Percentiles rank a stretch among this genome's conserved stretches.
Conservation (phyloP, 35 echinoderm and acorn worm genomes). For the Diadema setosum region DNA sequence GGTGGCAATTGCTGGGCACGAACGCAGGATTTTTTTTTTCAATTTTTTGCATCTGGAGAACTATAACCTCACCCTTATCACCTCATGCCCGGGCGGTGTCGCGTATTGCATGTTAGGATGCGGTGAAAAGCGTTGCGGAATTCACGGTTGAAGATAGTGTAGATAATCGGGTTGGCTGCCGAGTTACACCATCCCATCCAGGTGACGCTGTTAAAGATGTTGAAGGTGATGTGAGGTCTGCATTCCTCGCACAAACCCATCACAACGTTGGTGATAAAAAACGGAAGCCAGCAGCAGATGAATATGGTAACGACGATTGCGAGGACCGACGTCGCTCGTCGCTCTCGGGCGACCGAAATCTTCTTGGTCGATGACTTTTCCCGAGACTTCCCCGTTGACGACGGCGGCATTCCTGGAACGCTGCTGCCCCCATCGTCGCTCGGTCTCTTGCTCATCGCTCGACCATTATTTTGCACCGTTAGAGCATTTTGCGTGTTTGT, state of each 20-base stretch:
- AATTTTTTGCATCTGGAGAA: no score
- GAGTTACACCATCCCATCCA: slow-evolving; percentile 97
- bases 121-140: slow-evolving; percentile 80
- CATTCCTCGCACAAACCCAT: slow-evolving; percentile 57
- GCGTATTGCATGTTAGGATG: neutral
- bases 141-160: slow-evolving; percentile 96
- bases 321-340: slow-evolving; percentile 78
- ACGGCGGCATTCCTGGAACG: neutral
- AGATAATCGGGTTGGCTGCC: slow-evolving; percentile 85
- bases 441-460: neutral
- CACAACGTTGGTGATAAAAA: slow-evolving; percentile 94
- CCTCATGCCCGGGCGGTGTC: neutral
- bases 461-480: neutral
- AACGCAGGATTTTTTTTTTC: no score
- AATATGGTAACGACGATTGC: slow-evolving; percentile 89
- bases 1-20: no score
- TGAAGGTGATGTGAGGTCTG: slow-evolving; percentile 47
- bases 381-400: neutral
- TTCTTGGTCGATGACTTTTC: slow-evolving; percentile 41
- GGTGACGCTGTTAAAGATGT: slow-evolving; percentile 66
- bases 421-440: slow-evolving; percentile 15
- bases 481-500: slow-evolving; percentile 13
- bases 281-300: slow-evolving; percentile 94
- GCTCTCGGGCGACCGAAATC: slow-evolving; percentile 93
- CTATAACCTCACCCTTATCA: no score